Evolutionary conservation across 1,140 invertebrate species (phyloP).

Genomic region (Nymphalis io): DNA sequence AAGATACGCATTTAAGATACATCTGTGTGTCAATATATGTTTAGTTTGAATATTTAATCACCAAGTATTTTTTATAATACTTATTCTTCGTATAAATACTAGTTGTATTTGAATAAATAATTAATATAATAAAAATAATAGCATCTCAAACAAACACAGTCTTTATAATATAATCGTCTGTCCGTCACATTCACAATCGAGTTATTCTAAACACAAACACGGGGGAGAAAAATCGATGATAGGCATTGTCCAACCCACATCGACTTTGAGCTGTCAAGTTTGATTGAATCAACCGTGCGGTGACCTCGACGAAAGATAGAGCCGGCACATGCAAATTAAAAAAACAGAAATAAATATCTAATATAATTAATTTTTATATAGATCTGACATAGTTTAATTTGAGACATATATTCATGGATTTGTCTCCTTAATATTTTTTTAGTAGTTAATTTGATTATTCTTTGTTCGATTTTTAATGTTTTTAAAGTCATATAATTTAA

Average conservation of each 20-base stretch:
- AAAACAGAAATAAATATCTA: background rate
- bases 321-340: background rate
- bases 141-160: background rate
- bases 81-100: no score
- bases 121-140: no score
- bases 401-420: background rate
- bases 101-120: no score
- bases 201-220: slow-evolving; percentile 58
- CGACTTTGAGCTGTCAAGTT: slow-evolving; percentile 76
- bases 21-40: no score
- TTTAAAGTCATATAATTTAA: no score
- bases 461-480: no score
- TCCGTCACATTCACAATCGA: slow-evolving; percentile 36
- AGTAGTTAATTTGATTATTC: no score
- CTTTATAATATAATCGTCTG: slow-evolving; percentile 12
- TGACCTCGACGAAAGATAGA: background rate
- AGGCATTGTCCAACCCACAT: slow-evolving; percentile 72
- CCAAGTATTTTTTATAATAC: no score
- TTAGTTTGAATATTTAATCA: no score
- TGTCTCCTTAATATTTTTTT: background rate
- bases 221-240: slow-evolving; percentile 73
- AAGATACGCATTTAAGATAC: no score
- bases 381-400: background rate
- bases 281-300: slow-evolving; percentile 69
- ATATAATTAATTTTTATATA: no score